Percentiles rank a stretch among this genome's conserved stretches.
phyloP scores from a whole-genome alignment of 2,888 invertebrate genomes.

The Torymus aiolomorphi region DNA sequence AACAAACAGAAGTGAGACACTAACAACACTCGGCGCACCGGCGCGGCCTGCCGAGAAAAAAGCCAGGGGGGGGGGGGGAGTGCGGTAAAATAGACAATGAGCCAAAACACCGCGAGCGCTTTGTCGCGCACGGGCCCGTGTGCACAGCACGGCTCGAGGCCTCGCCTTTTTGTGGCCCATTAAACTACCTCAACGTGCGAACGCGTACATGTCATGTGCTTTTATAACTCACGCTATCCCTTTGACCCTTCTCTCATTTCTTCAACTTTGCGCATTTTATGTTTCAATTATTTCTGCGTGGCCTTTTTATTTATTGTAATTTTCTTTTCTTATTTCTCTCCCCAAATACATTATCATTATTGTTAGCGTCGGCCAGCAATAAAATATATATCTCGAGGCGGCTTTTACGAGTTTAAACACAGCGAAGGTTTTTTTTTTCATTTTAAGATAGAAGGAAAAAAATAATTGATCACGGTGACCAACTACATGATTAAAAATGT shows the following conservation, averaged over 20 bases:
- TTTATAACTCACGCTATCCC: conserved; percentile 39
- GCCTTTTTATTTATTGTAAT: too few relatives aligned
- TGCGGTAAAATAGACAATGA: conserved; percentile 48
- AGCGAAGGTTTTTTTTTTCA: too few relatives aligned
- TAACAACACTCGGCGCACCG: conserved; percentile 43
- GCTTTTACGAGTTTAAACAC: too few relatives aligned
- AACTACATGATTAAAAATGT: too few relatives aligned
- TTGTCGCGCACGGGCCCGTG: conserved; percentile 63
- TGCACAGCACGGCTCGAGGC: too few relatives aligned
- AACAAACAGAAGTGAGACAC: conserved; percentile 41
- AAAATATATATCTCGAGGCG: too few relatives aligned
- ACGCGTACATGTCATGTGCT: conserved; percentile 10
- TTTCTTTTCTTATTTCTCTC: too few relatives aligned
- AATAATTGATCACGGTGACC: too few relatives aligned
- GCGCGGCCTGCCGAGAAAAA: conserved; percentile 1
- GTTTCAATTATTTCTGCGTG: conserved; percentile 47
- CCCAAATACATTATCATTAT: too few relatives aligned
- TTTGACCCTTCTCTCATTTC: conserved; percentile 26
- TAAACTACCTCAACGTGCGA: conserved; percentile 19
- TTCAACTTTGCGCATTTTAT: conserved; percentile 38
- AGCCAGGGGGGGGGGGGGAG: conserved; percentile 59
- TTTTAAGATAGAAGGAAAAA: too few relatives aligned
- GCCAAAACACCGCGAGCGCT: conserved; percentile 47
- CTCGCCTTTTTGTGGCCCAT: conserved; percentile 41
- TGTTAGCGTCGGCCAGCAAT: too few relatives aligned